These are phyloP conservation scores for Limnephilus marmoratus DNA, from an alignment of 2,888 invertebrate species.

Conservation along the genomic window DNA sequence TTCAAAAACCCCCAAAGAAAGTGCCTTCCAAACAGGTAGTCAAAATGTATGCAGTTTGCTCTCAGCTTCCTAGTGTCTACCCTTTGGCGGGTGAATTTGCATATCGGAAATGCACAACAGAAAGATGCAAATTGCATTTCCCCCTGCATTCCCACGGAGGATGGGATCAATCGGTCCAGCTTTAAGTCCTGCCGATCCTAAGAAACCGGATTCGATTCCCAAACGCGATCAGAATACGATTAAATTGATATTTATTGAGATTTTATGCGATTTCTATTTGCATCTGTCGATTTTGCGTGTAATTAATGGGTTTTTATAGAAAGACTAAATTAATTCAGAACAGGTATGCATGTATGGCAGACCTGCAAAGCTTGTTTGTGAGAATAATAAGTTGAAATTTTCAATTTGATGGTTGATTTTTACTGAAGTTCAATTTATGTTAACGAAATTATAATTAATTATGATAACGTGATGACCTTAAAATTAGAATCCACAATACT, in stretches of 20 bases:
- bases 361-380: not conserved
- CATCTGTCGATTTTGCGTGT: slow-evolving; percentile 16
- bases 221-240: slow-evolving; percentile 19
- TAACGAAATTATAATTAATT: too few relatives aligned
- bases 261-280: not conserved
- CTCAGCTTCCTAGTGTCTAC: not conserved
- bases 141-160: slow-evolving; percentile 58
- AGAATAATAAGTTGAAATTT: not conserved
- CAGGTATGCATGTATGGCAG: not conserved
- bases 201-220: slow-evolving; percentile 45
- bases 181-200: not conserved
- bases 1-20: not conserved
- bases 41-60: not conserved
- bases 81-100: slow-evolving; percentile 45
- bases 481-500: too few relatives aligned
- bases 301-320: not conserved
- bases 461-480: too few relatives aligned
- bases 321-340: not conserved
- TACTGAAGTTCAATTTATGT: not conserved
- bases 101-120: slow-evolving; percentile 62
- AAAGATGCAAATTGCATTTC: slow-evolving; percentile 60
- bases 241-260: slow-evolving; percentile 27
- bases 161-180: not conserved
- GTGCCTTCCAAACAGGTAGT: not conserved
- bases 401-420: not conserved